Percentiles rank a stretch among this genome's conserved stretches.
Conservation (phyloP, 2,888 invertebrate genomes). For the Pseudococcus jackbeardsleyi region DNA sequence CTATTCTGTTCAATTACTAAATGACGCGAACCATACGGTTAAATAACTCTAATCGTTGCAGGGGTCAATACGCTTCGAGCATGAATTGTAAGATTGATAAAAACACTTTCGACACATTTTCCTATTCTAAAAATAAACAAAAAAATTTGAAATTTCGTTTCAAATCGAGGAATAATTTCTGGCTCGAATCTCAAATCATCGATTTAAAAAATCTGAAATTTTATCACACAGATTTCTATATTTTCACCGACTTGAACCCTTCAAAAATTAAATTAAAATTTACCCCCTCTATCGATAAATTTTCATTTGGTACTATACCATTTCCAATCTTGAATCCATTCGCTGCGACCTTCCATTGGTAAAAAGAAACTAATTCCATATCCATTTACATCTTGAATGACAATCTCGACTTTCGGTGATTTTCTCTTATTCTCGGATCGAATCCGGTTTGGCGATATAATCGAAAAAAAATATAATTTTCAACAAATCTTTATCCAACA, state of each 20-base stretch:
- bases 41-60: neutral
- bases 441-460: neutral
- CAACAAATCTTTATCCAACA: constrained; percentile 2
- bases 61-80: neutral
- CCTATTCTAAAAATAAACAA: neutral
- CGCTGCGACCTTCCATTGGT: neutral
- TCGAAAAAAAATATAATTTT: constrained; percentile 20
- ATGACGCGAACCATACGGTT: constrained; percentile 10
- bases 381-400: constrained; percentile 6
- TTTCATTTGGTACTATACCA: neutral
- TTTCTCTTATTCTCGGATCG: neutral
- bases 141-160: neutral
- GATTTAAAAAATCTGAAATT: neutral
- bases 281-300: neutral
- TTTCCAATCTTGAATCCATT: neutral
- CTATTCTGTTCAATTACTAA: neutral
- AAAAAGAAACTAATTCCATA: neutral
- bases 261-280: neutral
- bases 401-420: constrained; percentile 28
- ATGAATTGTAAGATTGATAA: neutral
- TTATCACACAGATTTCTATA: neutral
- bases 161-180: neutral
- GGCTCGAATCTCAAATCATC: neutral
- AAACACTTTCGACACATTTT: neutral
- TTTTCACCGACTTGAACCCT: too few species aligned